phyloP scores from a whole-genome alignment of 2,888 invertebrate species.

The Phengaris arion region DNA sequence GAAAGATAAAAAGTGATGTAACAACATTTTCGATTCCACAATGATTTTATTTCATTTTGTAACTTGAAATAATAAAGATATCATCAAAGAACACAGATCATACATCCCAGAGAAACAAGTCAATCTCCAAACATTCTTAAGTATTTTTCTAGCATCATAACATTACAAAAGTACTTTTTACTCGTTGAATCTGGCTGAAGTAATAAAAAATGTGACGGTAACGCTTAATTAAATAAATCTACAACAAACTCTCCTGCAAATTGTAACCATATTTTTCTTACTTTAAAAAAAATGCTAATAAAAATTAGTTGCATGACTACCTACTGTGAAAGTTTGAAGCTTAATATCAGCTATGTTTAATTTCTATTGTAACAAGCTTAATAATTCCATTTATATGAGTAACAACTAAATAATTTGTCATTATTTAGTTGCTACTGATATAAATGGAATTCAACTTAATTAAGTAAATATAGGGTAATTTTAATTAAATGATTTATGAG shows the following conservation, averaged over 20 bases:
- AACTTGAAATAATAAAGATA: neutral
- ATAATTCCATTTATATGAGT: neutral
- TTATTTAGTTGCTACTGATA: too few relatives aligned
- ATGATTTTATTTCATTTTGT: neutral
- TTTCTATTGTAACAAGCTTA: neutral
- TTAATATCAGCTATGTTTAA: neutral
- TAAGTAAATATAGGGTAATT: too few relatives aligned
- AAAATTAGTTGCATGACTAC: neutral
- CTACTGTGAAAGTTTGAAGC: neutral
- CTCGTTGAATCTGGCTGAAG: neutral
- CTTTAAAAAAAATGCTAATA: neutral
- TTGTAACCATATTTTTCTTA: neutral
- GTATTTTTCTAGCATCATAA: constrained; percentile 3
- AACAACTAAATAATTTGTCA: too few relatives aligned
- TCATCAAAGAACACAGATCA: neutral
- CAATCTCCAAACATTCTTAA: neutral
- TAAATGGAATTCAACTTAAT: too few relatives aligned
- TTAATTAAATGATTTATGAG: too few relatives aligned
- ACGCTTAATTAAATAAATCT: neutral
- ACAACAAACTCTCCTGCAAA: neutral
- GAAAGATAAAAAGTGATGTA: neutral
- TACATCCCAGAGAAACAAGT: constrained; percentile 5
- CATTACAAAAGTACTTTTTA: constrained; percentile 1
- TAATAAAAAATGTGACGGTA: neutral
- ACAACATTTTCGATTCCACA: neutral